A percentile compares a stretch with the other conserved stretches of the same genome.
Conservation (phyloP, 1,140 invertebrate species). For the Proctacanthus coquilletti region DNA sequence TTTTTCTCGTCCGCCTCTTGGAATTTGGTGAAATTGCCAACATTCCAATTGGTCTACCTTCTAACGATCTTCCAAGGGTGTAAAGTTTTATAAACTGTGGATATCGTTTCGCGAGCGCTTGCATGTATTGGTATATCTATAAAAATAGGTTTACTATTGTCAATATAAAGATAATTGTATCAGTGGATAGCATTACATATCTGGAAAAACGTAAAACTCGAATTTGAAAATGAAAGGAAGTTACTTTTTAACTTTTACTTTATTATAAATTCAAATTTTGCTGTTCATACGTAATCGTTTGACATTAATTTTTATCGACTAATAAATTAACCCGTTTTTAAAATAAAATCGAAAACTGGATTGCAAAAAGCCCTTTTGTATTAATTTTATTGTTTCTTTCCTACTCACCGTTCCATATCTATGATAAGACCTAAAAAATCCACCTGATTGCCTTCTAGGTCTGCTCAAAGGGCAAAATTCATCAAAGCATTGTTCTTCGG, state of each 20-base stretch:
- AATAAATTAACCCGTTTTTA: no score
- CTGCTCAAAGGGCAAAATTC: constrained; percentile 10
- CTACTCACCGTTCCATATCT: constrained; percentile 16
- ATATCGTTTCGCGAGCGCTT: constrained; percentile 18
- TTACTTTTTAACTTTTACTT: background rate
- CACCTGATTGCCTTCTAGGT: constrained; percentile 18
- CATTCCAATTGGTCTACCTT: constrained; percentile 26
- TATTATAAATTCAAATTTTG: background rate
- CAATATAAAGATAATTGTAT: background rate
- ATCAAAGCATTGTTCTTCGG: no score
- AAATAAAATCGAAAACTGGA: no score
- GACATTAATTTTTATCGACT: background rate
- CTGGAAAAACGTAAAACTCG: background rate
- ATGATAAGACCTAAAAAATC: constrained; percentile 22
- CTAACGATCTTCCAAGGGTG: constrained; percentile 23
- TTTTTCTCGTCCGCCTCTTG: constrained; percentile 13
- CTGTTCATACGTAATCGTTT: background rate
- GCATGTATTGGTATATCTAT: constrained; percentile 22
- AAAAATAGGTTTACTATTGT: background rate
- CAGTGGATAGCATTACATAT: background rate
- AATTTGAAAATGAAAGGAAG: background rate
- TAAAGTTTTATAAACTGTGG: constrained; percentile 24
- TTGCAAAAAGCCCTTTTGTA: no score
- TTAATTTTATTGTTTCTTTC: no score
- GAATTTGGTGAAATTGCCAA: constrained; percentile 27